Base-by-base conservation (phyloP, 2,888 invertebrate species). In the Sepioteuthis lessoniana region DNA sequence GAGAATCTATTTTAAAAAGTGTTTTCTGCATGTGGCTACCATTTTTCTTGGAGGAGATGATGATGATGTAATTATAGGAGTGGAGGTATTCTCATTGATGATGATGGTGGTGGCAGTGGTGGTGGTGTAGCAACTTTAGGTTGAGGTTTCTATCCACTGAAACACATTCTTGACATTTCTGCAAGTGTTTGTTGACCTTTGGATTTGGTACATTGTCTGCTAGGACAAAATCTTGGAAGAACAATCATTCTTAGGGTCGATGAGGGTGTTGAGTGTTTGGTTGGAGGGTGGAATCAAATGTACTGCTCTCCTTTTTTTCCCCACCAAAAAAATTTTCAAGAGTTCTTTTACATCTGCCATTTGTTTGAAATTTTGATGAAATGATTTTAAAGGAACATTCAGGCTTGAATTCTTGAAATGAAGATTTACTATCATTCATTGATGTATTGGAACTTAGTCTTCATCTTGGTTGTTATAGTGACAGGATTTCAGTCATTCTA, bases 101-200 rank as follows among this genome's bases (percentile, higher is more conserved):
- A 25, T 19, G 21, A 5, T 19, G 55, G 55, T 28, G 55, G 21
- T 55, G 21, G 55, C 25, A 5, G 76, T 76, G n/a, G 55, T 25
- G 25, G 7, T 55, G 7, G 28, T 28, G 25, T 55, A 55, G 55
- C 28, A 55, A 25, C 16, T 76, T 76, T n/a, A 13, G 13, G 31
- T n/a, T 35, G n/a, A 2, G n/a, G n/a, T 76, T 76, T 76, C 76
- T 76, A 13, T 76, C 76, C n/a, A 76, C 35, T n/a, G 76, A 76
- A 76, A 76, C n/a, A 13, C 76, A 76, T 76, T n/a, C n/a, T 76
- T 76, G 76, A 76, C 76, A 76, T 76, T 76, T 76, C n/a, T 76
- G n/a, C 35, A 76, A 76, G 4, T 5, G 25, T 21, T 25, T 76
- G n/a, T 76, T 76, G 76, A n/a, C n/a, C 35, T 76, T 76, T 76